These are phyloP conservation scores for Epizoanthus ramosus DNA, from an alignment of 92 coral and sea anemone genomes.

Conservation along the genomic window DNA sequence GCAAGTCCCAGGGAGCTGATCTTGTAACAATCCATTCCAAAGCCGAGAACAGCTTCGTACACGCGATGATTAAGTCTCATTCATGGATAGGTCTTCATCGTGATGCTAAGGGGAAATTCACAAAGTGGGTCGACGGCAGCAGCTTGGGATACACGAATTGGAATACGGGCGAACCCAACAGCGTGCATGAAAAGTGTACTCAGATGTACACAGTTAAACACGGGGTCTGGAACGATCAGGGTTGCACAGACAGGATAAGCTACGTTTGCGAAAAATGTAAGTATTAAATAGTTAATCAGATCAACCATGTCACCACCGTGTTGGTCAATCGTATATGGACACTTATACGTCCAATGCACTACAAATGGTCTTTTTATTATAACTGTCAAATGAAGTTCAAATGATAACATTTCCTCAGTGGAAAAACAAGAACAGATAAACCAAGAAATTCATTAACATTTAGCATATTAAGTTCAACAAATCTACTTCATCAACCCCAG, in stretches of 20 bases:
- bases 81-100: background rate
- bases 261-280: too few relatives aligned
- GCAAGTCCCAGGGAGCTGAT: background rate
- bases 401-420: too few relatives aligned
- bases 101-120: background rate
- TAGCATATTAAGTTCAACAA: too few relatives aligned
- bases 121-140: background rate
- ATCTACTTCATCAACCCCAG: too few relatives aligned
- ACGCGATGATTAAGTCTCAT: background rate
- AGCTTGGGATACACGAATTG: background rate
- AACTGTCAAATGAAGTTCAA: too few relatives aligned
- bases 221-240: background rate
- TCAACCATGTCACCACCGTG: background rate
- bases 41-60: background rate
- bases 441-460: too few relatives aligned
- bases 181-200: background rate
- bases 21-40: conserved; percentile 4
- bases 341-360: background rate
- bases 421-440: too few relatives aligned
- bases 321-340: background rate
- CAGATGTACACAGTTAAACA: too few relatives aligned
- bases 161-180: background rate
- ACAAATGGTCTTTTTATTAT: background rate
- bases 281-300: background rate
- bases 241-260: background rate